phyloP scores from a whole-genome alignment of 2,113 vertebrate species.

The Myotis brandtii region DNA sequence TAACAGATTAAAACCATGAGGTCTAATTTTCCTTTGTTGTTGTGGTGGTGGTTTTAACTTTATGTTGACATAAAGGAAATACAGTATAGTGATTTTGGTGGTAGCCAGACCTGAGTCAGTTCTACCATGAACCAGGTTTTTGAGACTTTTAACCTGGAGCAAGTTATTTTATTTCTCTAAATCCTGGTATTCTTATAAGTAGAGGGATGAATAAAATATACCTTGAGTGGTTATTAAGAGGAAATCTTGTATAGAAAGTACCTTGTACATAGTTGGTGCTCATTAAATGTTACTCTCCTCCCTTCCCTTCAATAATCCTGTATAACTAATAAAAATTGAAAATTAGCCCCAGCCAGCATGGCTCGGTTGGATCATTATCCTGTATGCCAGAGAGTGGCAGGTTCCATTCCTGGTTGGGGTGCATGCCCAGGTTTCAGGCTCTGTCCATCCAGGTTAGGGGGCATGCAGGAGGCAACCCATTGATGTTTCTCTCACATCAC shows the following conservation, averaged over 20 bases:
- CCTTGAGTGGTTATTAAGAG: neutral
- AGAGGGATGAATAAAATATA: neutral
- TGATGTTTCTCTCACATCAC: too few species aligned
- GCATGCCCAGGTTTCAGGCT: too few species aligned
- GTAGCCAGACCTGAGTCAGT: neutral
- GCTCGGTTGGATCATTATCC: too few species aligned
- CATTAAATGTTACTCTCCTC: neutral
- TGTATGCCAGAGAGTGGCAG: too few species aligned
- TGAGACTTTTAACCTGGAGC: neutral
- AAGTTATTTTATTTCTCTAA: constrained; percentile 9
- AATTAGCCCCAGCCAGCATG: neutral
- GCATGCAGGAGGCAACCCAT: too few species aligned
- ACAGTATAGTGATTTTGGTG: neutral
- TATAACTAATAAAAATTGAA: neutral
- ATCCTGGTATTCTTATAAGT: neutral
- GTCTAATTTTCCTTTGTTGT: neutral
- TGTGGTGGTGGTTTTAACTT: neutral
- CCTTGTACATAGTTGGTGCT: neutral
- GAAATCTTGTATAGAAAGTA: neutral
- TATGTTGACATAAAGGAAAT: constrained; percentile 6
- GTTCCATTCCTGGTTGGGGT: too few species aligned
- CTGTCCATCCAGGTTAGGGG: too few species aligned
- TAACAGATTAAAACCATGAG: constrained; percentile 63
- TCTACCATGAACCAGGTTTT: neutral
- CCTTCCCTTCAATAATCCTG: neutral